These are phyloP conservation scores for Porphyrio hochstetteri DNA, from an alignment of 2,113 vertebrate species.

Conservation along the genomic window DNA sequence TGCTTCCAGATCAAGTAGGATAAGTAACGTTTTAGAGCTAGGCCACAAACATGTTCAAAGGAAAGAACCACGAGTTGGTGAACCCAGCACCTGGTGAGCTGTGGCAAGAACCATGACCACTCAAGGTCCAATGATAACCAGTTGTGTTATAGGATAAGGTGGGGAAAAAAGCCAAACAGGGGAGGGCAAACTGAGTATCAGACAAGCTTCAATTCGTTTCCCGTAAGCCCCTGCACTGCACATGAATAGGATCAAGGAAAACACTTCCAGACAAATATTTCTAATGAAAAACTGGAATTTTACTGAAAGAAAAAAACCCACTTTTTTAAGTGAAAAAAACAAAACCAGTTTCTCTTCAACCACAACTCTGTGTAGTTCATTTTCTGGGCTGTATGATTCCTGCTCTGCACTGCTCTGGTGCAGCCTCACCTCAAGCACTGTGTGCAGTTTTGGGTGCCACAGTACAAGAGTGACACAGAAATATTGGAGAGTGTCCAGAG, in stretches of 20 bases:
- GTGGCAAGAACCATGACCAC: not conserved
- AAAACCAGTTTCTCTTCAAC: not conserved
- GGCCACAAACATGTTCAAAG: not conserved
- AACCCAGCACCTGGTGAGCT: not conserved
- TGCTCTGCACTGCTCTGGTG: too few species aligned
- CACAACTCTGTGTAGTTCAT: accelerated
- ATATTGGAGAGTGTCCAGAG: too few species aligned
- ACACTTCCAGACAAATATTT: not conserved
- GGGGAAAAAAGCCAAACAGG: not conserved
- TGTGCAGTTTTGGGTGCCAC: too few species aligned
- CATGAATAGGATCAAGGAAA: not conserved
- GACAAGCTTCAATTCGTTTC: not conserved
- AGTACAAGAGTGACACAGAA: too few species aligned
- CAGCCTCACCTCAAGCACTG: too few species aligned
- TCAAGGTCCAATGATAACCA: not conserved
- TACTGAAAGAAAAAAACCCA: not conserved
- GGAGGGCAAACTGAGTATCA: not conserved
- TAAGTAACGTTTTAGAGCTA: not conserved
- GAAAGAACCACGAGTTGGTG: not conserved
- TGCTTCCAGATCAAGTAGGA: not conserved
- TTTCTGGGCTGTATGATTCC: not conserved
- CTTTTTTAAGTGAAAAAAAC: not conserved
- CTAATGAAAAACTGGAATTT: not conserved
- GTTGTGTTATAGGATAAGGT: not conserved
- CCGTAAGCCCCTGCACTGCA: not conserved